Evolutionary conservation across 2,113 vertebrate species (phyloP).

Genomic region (Varanus komodoensis): DNA sequence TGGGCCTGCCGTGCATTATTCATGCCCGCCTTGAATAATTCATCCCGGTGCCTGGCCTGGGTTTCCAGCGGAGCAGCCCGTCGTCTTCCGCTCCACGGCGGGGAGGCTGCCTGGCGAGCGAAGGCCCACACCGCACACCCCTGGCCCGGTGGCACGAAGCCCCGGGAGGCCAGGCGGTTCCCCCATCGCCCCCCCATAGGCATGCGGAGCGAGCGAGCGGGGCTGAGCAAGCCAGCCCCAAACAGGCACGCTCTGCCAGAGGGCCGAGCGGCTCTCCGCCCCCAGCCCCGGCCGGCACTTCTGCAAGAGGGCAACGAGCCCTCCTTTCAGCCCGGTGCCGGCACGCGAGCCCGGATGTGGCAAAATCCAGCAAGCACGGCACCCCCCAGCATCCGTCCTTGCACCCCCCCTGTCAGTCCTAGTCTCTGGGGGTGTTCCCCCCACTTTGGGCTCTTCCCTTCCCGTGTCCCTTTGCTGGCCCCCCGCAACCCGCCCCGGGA

Average conservation of each 20-base stretch:
- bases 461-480: neutral
- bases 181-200: neutral
- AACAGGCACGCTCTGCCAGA: no score
- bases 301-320: neutral
- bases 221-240: no score
- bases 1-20: neutral
- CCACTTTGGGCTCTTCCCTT: no score
- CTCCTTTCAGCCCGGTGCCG: neutral
- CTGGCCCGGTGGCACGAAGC: neutral
- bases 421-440: no score
- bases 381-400: no score
- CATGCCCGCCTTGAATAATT: neutral
- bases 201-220: no score
- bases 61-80: neutral
- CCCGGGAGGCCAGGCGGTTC: neutral
- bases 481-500: neutral
- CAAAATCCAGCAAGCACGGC: no score
- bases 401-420: no score
- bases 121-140: neutral
- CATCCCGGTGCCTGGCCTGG: neutral
- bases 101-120: neutral
- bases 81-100: neutral
- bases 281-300: no score
- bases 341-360: no score
- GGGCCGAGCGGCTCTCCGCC: no score